Evolutionary conservation across 2,113 vertebrate species (phyloP), one percentile per base, ranked within the genome.

Genomic region (Epinephelus cyanopodus): DNA sequence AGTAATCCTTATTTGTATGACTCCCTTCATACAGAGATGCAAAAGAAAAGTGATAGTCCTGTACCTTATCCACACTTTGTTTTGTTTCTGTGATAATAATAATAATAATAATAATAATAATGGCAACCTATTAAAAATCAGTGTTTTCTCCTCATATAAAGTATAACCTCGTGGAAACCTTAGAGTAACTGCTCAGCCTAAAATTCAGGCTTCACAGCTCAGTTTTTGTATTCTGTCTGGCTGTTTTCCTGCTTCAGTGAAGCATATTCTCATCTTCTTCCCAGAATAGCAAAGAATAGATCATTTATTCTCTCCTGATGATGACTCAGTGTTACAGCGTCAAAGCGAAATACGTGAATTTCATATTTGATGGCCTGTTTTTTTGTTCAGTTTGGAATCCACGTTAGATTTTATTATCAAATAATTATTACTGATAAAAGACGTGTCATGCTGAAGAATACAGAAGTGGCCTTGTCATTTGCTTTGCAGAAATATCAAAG

Each of bases 241-340:
- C 45, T 19, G 37, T 21, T 77, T 54, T 42, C 37, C 21, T 29
- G 25, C 78, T 68, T 42, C 71, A 80, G 5, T 62, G 39, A 68
- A 68, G 37, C 73, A 56, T 48, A 13, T 56, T 62, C 19, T 70
- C 58, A 69, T 62, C 42, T 50, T 69, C 48, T 53, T 21, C 19
- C 77, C 14, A 63, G 21, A 67, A 56, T 11, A 69, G n/a, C 17
- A 56, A 72, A 61, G 6, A 69, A 77, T 52, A 68, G 37, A 77
- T 81, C 12, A 67, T 68, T 15, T 68, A 19, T 69, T 63, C 29
- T 82, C 56, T 68, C 50, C 50, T 37, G 42, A 37, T 37, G 42
- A 37, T 64, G 60, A 77, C 53, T 81, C 72, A 65, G 29, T 73
- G 56, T 56, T 6, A 75, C 42, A 60, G 45, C 58, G 48, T 57